Evolutionary conservation across 2,888 invertebrate genomes (phyloP).

Genomic region (Plutella xylostella): DNA sequence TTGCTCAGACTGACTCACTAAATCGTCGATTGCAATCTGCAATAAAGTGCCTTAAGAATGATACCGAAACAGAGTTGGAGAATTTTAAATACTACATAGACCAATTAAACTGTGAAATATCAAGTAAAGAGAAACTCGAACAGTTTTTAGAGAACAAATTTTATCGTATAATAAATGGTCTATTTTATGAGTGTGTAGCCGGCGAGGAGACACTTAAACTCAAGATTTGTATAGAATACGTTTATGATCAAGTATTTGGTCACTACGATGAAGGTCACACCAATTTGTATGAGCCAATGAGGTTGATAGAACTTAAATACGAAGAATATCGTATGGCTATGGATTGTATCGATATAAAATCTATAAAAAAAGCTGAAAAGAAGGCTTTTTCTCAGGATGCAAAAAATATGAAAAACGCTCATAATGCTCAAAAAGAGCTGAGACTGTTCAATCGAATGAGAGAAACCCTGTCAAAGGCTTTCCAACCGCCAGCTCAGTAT

Average conservation of each 20-base stretch:
- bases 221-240: conserved; percentile 59
- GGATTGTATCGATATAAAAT: conserved; percentile 52
- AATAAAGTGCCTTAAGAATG: conserved; percentile 41
- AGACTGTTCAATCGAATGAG: conserved; percentile 56
- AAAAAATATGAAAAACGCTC: conserved; percentile 53
- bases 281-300: conserved; percentile 53
- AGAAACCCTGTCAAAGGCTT: conserved; percentile 56
- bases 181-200: conserved; percentile 53
- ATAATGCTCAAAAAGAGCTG: conserved; percentile 49
- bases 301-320: conserved; percentile 56
- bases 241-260: conserved; percentile 57
- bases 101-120: conserved; percentile 39
- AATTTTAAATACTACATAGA: conserved; percentile 59
- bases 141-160: conserved; percentile 48
- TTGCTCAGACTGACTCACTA: conserved; percentile 47
- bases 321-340: conserved; percentile 54
- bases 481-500: conserved; percentile 43
- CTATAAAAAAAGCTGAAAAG: conserved; percentile 49
- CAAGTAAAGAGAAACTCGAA: conserved; percentile 48
- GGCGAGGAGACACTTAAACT: conserved; percentile 48
- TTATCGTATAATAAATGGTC: conserved; percentile 47
- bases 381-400: conserved; percentile 57
- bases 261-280: conserved; percentile 61
- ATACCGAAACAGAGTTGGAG: conserved; percentile 46
- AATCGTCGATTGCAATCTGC: conserved; percentile 38